These are phyloP conservation scores for Nephrotoma appendiculata DNA, from an alignment of 2,888 invertebrate species.

Conservation along the genomic window DNA sequence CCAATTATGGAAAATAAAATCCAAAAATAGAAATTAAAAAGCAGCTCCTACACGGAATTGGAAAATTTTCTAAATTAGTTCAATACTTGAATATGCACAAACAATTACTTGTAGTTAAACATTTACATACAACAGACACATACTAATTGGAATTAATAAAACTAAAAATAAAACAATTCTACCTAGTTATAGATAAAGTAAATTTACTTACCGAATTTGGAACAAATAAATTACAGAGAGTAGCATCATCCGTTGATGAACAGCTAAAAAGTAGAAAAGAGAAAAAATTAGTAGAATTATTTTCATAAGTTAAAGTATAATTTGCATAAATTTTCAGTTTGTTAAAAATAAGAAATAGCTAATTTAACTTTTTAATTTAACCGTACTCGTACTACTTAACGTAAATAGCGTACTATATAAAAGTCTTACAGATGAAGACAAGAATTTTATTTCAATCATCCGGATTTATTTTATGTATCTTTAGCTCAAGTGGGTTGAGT, in stretches of 20 bases:
- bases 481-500: neutral
- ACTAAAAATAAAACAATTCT: neutral
- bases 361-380: neutral
- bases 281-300: neutral
- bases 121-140: too few relatives aligned
- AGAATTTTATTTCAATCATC: neutral
- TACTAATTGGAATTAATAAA: too few relatives aligned
- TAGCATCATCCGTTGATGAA: slow-evolving; percentile 4
- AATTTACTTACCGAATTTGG: slow-evolving; percentile 5
- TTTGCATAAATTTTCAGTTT: neutral
- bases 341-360: neutral
- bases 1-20: neutral
- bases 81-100: neutral
- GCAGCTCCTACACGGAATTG: neutral
- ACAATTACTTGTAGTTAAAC: neutral
- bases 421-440: neutral
- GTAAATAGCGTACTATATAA: neutral
- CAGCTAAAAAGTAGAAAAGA: neutral
- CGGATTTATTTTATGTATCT: neutral
- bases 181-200: neutral
- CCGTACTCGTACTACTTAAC: neutral
- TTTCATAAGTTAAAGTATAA: neutral
- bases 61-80: neutral
- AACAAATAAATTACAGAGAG: neutral
- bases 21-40: neutral